Percentiles rank a stretch among this genome's conserved stretches.
Conservation (phyloP, 1,140 invertebrate species). For the Thalassaphorura encarpata region DNA sequence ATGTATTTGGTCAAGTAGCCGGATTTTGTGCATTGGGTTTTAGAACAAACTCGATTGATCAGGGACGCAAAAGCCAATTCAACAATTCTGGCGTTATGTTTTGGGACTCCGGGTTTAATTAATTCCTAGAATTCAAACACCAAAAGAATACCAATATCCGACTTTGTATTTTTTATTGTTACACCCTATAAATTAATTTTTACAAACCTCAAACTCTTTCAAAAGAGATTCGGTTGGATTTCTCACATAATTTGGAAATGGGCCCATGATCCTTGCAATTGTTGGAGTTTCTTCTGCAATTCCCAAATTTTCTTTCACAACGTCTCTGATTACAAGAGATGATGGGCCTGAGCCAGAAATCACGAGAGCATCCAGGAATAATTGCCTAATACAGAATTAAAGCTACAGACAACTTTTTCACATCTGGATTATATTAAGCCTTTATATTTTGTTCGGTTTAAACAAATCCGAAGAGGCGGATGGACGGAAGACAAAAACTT, state of each 20-base stretch:
- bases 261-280: conserved; percentile 18
- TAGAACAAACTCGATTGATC: conserved; percentile 23
- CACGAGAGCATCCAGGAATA: conserved; percentile 29
- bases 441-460: too few relatives aligned
- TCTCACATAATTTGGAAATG: conserved; percentile 26
- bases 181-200: too few relatives aligned
- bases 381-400: conserved; percentile 18
- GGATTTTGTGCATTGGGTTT: conserved; percentile 16
- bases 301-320: too few relatives aligned
- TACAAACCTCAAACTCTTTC: too few relatives aligned
- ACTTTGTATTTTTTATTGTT: too few relatives aligned
- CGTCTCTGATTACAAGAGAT: conserved; percentile 26
- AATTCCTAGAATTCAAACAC: background rate
- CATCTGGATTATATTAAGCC: background rate
- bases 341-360: conserved; percentile 29
- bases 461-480: too few relatives aligned
- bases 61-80: conserved; percentile 30
- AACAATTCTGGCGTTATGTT: conserved; percentile 19
- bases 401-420: background rate
- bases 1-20: too few relatives aligned
- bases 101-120: conserved; percentile 13
- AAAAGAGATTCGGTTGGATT: conserved; percentile 29
- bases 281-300: conserved; percentile 14
- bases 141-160: too few relatives aligned
- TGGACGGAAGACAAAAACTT: too few relatives aligned